Conservation (phyloP, 2,888 invertebrate species). For the Eupithecia insigniata region DNA sequence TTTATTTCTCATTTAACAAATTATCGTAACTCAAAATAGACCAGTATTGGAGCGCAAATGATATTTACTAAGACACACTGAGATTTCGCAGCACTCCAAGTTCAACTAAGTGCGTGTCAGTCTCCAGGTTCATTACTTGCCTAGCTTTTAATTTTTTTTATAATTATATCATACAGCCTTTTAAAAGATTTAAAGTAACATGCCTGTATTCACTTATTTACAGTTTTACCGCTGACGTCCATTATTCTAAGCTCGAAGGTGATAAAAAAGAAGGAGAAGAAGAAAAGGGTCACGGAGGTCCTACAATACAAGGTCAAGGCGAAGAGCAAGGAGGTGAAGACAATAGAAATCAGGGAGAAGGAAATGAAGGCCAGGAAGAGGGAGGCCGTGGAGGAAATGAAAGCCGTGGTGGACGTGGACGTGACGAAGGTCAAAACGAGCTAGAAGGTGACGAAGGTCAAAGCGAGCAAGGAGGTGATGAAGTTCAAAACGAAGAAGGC, state of each 20-base stretch:
- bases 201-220: slow-evolving; percentile 6
- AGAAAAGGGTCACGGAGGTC: background rate
- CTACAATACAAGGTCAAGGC: slow-evolving; percentile 15
- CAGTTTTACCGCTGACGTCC: slow-evolving; percentile 44
- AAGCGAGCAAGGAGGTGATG: background rate
- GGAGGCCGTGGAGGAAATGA: slow-evolving; percentile 3
- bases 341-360: background rate
- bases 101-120: background rate
- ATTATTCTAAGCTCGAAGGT: slow-evolving; percentile 28
- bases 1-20: too few species aligned
- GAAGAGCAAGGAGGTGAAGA: background rate
- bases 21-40: background rate
- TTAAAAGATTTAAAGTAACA: background rate
- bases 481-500: background rate
- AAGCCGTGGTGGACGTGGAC: background rate
- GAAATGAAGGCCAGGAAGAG: background rate
- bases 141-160: background rate
- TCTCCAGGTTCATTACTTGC: background rate
- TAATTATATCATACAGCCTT: background rate
- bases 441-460: background rate
- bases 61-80: background rate
- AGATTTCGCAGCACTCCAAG: background rate
- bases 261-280: slow-evolving; percentile 14
- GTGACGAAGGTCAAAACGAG: background rate
- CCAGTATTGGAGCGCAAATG: background rate